Conservation (phyloP, 2,113 vertebrate species). For the Pomatostomus ruficeps region DNA sequence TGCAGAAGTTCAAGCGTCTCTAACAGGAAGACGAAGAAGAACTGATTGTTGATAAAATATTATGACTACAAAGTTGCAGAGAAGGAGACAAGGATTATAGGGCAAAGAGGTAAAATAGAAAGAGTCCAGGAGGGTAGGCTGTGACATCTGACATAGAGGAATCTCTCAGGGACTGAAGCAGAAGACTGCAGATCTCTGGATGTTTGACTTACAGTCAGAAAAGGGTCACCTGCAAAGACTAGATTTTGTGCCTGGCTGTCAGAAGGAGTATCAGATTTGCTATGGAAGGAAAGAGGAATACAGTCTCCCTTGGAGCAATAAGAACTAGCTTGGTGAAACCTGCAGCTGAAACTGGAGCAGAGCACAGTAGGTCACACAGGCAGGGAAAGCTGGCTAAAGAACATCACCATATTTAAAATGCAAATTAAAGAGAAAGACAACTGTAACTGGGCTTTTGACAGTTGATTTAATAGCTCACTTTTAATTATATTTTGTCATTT, state of each 20-base stretch:
- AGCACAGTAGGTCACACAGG: background rate
- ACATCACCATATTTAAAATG: background rate
- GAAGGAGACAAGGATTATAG: background rate
- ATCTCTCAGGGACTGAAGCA: background rate
- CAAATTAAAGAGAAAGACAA: background rate
- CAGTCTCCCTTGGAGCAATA: background rate
- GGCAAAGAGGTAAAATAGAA: background rate
- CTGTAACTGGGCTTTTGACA: conserved; percentile 47
- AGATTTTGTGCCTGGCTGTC: background rate
- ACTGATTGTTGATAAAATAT: background rate
- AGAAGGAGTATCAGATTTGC: background rate
- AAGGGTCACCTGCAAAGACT: background rate
- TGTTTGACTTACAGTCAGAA: background rate
- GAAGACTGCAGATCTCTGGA: background rate
- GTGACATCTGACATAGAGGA: background rate
- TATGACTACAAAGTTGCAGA: background rate
- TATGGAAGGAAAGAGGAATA: background rate
- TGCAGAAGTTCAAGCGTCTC: background rate
- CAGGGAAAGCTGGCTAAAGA: background rate
- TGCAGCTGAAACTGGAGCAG: background rate
- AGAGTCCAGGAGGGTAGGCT: background rate
- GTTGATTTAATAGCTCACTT: conserved; percentile 51
- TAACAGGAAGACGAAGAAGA: background rate
- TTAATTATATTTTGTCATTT: conserved; percentile 68
- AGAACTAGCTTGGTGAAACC: background rate